phyloP scores from a whole-genome alignment of 1,140 invertebrate species.

The Drosophila equinoxialis region DNA sequence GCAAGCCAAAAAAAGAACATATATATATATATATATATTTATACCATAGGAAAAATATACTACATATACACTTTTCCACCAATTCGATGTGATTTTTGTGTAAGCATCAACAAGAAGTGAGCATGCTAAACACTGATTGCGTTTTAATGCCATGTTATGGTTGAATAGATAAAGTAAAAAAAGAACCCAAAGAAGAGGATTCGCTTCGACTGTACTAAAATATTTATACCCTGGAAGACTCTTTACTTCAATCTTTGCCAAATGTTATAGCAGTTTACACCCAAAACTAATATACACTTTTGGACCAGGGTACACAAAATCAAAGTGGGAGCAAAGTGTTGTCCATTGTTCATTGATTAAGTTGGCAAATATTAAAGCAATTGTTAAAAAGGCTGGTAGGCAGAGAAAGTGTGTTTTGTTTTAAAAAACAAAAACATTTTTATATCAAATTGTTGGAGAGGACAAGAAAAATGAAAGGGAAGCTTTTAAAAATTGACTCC shows the following conservation, averaged over 20 bases:
- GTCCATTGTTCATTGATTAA: conserved; percentile 9
- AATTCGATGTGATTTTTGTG: conserved; percentile 71
- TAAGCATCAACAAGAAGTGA: conserved; percentile 55
- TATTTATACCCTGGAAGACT: neutral
- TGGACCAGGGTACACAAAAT: neutral
- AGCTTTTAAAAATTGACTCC: no score
- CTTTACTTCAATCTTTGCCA: neutral
- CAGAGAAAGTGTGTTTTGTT: neutral
- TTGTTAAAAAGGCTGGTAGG: neutral
- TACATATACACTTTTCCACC: conserved; percentile 2
- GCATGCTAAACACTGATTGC: conserved; percentile 77
- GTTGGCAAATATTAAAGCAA: conserved; percentile 1
- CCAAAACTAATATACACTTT: neutral
- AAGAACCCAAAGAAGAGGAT: neutral
- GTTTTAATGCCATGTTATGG: conserved; percentile 77
- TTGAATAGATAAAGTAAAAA: conserved; percentile 46
- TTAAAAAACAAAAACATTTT: neutral
- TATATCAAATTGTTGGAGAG: neutral
- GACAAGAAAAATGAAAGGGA: no score
- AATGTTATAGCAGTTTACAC: no score
- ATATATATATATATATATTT: neutral
- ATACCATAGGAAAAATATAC: conserved; percentile 14
- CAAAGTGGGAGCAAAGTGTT: neutral
- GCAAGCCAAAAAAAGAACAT: neutral
- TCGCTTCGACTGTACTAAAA: neutral